These are phyloP conservation scores for Propithecus deckenii DNA, from an alignment of 2,797 vertebrate species.

Conservation along the genomic window DNA sequence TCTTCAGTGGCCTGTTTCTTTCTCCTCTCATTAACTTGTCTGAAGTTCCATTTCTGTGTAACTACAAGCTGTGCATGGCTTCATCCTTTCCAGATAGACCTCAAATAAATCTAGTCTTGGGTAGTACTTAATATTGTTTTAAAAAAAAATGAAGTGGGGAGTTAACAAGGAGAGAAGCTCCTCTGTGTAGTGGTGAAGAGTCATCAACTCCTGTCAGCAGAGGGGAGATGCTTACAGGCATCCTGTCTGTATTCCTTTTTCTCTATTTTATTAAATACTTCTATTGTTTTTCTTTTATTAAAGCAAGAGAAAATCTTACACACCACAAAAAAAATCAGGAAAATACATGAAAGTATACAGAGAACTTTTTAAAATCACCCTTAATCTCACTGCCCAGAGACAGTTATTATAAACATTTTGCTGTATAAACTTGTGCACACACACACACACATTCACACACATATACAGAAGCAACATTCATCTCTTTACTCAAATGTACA, in stretches of 20 bases:
- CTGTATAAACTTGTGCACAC: neutral
- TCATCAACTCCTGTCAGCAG: neutral
- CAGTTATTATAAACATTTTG: neutral
- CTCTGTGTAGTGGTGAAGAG: neutral
- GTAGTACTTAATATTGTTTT: neutral
- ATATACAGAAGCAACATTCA: neutral
- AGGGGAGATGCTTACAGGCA: neutral
- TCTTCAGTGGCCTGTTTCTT: constrained; percentile 25
- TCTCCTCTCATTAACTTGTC: constrained; percentile 44
- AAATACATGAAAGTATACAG: neutral
- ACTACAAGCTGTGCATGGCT: neutral
- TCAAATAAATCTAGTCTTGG: neutral
- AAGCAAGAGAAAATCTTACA: neutral
- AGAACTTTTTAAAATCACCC: neutral
- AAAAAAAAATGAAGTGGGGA: neutral
- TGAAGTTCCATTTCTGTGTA: neutral
- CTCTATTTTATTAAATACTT: neutral
- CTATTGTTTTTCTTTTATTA: neutral
- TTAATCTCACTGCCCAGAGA: neutral
- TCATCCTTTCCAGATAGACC: neutral
- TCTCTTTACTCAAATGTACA: neutral
- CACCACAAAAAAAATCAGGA: neutral
- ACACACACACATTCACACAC: neutral
- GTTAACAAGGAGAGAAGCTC: neutral
- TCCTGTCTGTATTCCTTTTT: neutral